Evolutionary conservation across 2,797 vertebrate species (phyloP).

Genomic region (Bufotes viridis): DNA sequence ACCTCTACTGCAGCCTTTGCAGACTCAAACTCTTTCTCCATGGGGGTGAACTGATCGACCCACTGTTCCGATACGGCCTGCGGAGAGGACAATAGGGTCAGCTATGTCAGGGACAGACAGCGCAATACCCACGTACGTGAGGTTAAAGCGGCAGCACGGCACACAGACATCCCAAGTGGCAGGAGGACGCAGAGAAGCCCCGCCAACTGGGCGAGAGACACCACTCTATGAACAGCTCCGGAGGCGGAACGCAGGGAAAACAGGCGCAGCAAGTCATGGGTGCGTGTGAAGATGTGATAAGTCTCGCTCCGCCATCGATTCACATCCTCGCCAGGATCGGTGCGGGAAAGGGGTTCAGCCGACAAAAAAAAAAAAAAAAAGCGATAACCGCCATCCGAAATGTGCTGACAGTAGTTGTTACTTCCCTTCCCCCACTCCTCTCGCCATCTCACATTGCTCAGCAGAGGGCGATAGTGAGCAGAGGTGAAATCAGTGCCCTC

Average conservation of each 20-base stretch:
- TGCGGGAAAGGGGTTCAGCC: neutral
- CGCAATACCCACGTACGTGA: neutral
- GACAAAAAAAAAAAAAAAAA: neutral
- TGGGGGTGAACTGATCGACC: constrained; percentile 90
- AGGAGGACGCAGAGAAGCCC: neutral
- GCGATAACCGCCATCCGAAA: neutral
- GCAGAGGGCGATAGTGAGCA: neutral
- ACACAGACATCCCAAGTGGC: neutral
- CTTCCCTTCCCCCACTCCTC: neutral
- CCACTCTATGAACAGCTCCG: too few species aligned
- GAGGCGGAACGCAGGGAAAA: too few species aligned
- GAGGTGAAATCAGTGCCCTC: neutral
- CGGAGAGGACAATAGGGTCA: neutral
- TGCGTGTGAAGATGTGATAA: too few species aligned
- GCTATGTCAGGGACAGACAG: constrained; percentile 61
- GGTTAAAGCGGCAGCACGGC: constrained; percentile 25
- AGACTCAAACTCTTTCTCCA: constrained; percentile 91
- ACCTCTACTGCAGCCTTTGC: constrained; percentile 98
- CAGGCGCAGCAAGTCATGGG: neutral
- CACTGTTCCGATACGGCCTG: constrained; percentile 91
- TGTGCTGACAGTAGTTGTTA: neutral
- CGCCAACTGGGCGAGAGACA: neutral
- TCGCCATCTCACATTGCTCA: neutral
- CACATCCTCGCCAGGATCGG: neutral
- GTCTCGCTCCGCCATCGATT: too few species aligned